Evolutionary conservation across 2,113 vertebrate species (phyloP).

Genomic region (Paramormyrops kingsleyae): DNA sequence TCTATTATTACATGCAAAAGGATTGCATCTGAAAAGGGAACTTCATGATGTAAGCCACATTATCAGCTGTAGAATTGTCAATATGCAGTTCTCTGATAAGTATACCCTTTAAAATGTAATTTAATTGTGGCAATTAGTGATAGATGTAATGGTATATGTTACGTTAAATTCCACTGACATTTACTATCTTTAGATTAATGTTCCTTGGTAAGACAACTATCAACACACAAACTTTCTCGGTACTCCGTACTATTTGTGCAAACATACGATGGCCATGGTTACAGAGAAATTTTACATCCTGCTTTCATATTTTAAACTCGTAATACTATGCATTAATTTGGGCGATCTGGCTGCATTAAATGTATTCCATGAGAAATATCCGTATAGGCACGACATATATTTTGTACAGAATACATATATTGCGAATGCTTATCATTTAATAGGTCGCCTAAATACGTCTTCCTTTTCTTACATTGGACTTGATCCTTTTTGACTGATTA

Average conservation of each 20-base stretch:
- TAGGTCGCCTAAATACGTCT: not conserved
- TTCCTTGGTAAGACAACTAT: not conserved
- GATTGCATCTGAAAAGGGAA: not conserved
- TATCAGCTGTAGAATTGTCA: not conserved
- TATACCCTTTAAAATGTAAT: not conserved
- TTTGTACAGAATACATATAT: not conserved
- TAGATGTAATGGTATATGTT: not conserved
- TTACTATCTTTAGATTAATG: not conserved
- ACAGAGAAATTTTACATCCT: not conserved
- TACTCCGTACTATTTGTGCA: not conserved
- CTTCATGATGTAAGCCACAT: not conserved
- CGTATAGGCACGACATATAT: not conserved
- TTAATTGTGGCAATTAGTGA: not conserved
- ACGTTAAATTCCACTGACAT: not conserved
- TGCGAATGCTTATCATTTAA: not conserved
- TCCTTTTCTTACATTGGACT: not conserved
- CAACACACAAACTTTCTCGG: not conserved
- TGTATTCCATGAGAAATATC: not conserved
- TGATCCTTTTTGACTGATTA: not conserved
- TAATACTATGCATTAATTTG: not conserved
- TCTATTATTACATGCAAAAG: not conserved
- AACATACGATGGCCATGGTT: not conserved
- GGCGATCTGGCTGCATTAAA: not conserved
- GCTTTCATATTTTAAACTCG: not conserved
- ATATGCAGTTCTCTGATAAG: not conserved